Evolutionary conservation across 2,888 invertebrate species (phyloP).

Genomic region (Nephrotoma appendiculata): DNA sequence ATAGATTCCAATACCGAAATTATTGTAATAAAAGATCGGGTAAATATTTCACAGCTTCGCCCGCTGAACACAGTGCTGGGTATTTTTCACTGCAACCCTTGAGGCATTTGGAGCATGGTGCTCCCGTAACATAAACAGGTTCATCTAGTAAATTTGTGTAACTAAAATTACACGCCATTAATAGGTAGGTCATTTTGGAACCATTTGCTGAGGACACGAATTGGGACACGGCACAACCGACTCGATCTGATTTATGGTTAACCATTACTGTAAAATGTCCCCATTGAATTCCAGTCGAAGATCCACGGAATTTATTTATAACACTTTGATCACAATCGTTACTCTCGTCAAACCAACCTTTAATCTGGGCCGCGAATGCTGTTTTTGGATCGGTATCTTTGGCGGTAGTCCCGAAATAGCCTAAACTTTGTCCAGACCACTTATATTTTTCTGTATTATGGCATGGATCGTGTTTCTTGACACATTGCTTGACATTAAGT

Average conservation of each 20-base stretch:
- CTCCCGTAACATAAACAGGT: neutral
- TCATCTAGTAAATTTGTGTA: neutral
- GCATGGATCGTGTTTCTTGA: neutral
- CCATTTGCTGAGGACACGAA: neutral
- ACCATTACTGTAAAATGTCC: neutral
- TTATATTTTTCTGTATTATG: neutral
- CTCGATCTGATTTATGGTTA: neutral
- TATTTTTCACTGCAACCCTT: neutral
- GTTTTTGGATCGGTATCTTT: neutral
- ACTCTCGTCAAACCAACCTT: neutral
- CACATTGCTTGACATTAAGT: neutral
- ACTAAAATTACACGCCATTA: neutral
- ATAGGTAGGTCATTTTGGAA: neutral
- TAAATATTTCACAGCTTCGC: neutral
- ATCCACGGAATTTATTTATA: neutral
- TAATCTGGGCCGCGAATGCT: neutral
- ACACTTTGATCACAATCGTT: neutral
- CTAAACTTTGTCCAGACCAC: neutral
- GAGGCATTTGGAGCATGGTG: neutral
- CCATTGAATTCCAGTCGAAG: neutral
- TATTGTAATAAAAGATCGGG: neutral
- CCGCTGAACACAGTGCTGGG: neutral
- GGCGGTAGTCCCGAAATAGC: neutral
- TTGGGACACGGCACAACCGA: neutral
- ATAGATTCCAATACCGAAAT: neutral